A percentile compares a stretch with the other conserved stretches of the same genome.
phyloP scores from a whole-genome alignment of 1,140 invertebrate genomes.

The Trichonephila clavata region DNA sequence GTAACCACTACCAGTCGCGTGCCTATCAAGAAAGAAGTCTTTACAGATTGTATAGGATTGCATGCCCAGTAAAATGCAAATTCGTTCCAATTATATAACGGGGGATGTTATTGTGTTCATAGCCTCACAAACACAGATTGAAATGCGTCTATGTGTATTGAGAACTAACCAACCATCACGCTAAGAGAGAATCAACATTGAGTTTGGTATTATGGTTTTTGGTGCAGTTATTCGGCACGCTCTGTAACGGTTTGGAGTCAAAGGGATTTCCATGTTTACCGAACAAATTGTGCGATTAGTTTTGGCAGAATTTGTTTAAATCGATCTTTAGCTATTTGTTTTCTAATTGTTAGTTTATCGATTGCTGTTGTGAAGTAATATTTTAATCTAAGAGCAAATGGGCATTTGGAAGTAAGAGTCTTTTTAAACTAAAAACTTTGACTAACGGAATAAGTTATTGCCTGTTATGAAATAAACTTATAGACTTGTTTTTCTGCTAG shows the following conservation, averaged over 20 bases:
- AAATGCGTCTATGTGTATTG: background rate
- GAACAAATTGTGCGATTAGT: slow-evolving; percentile 15
- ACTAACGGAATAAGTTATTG: no score
- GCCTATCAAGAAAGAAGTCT: background rate
- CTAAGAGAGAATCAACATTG: slow-evolving; percentile 15
- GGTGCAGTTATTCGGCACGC: background rate
- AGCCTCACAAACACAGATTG: slow-evolving; percentile 20
- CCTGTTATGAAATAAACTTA: no score
- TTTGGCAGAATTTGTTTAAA: background rate
- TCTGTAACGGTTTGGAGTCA: background rate
- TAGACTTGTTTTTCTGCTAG: no score
- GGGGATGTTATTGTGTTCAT: background rate
- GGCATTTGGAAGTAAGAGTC: no score
- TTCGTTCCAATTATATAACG: background rate
- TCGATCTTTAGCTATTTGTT: background rate
- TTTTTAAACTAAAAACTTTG: no score
- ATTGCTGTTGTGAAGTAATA: background rate
- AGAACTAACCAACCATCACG: background rate
- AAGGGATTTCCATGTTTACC: background rate
- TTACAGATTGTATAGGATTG: background rate
- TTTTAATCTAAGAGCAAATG: no score
- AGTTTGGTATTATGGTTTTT: background rate
- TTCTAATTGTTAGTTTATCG: background rate
- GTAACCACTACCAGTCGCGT: slow-evolving; percentile 21
- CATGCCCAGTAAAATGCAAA: background rate